Evolutionary conservation across 2,888 invertebrate species (phyloP).

Genomic region (Acleris sparsana): DNA sequence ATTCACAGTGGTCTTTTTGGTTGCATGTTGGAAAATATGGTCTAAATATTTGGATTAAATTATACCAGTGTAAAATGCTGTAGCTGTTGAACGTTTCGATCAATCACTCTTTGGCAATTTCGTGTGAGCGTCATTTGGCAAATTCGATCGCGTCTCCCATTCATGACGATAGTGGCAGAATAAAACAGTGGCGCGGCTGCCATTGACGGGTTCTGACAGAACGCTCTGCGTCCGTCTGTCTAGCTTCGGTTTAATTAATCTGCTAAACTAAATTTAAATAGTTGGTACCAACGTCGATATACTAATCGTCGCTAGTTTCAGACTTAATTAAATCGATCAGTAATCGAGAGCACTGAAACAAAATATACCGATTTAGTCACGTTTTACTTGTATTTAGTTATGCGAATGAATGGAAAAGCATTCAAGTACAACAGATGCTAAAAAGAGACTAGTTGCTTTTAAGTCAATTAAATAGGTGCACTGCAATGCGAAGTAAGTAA

Average conservation of each 20-base stretch:
- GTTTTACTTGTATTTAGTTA: background rate
- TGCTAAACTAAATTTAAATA: constrained; percentile 76
- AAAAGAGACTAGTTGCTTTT: too few species aligned
- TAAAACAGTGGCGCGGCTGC: constrained; percentile 74
- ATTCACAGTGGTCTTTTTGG: constrained; percentile 11
- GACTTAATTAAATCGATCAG: constrained; percentile 60
- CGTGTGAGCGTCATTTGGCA: constrained; percentile 76
- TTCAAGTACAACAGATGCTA: too few species aligned
- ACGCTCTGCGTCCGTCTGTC: constrained; percentile 54
- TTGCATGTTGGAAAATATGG: constrained; percentile 41
- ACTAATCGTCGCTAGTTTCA: constrained; percentile 49
- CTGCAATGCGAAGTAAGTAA: too few species aligned
- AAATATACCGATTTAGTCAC: constrained; percentile 48
- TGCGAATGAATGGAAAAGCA: too few species aligned
- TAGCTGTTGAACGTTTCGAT: constrained; percentile 66
- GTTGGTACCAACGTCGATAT: constrained; percentile 54
- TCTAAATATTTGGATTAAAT: constrained; percentile 69
- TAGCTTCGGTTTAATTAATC: constrained; percentile 71
- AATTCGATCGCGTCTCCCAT: constrained; percentile 76
- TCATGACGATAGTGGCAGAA: constrained; percentile 67
- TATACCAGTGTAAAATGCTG: constrained; percentile 67
- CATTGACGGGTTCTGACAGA: constrained; percentile 71
- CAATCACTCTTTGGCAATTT: constrained; percentile 78
- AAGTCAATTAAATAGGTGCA: too few species aligned
- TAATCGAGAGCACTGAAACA: constrained; percentile 56